phyloP scores from a whole-genome alignment of 2,113 vertebrate genomes.

The Daubentonia madagascariensis region DNA sequence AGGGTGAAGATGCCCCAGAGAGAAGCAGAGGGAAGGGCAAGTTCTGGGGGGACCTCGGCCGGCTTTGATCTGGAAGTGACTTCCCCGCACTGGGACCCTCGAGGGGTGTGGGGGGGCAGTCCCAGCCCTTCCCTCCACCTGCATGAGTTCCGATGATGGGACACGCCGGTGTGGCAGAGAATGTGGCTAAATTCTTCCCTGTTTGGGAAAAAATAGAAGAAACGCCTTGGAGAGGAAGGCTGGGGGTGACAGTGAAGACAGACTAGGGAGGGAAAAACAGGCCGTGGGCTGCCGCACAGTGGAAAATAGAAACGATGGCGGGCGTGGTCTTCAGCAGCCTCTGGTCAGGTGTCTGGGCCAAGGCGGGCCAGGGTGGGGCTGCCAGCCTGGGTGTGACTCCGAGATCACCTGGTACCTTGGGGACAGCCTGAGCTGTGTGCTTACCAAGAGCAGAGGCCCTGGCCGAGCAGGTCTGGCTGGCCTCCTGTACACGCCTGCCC shows the following conservation, averaged over 20 bases:
- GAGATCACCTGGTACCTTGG: background rate
- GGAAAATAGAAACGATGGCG: background rate
- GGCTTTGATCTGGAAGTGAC: background rate
- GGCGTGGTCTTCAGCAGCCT: background rate
- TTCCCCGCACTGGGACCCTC: background rate
- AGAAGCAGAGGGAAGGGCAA: background rate
- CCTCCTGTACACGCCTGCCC: background rate
- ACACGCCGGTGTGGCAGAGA: background rate
- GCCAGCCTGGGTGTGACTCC: background rate
- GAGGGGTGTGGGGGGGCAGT: rapidly evolving
- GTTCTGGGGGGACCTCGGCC: background rate
- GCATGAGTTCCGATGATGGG: background rate
- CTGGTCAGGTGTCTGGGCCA: background rate
- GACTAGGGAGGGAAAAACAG: background rate
- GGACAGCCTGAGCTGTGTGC: background rate
- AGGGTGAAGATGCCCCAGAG: background rate
- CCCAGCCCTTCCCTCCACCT: background rate
- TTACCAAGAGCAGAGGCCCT: background rate
- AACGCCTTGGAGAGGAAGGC: background rate
- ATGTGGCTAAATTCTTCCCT: background rate
- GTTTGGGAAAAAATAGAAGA: slow-evolving; percentile 4
- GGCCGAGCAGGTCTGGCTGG: background rate
- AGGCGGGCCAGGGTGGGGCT: too few species aligned
- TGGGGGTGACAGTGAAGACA: background rate
- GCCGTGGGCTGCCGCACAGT: background rate